Evolutionary conservation across 2,797 vertebrate genomes (phyloP), one percentile per base, ranked within the genome.

Genomic region (Babyrousa celebensis): DNA sequence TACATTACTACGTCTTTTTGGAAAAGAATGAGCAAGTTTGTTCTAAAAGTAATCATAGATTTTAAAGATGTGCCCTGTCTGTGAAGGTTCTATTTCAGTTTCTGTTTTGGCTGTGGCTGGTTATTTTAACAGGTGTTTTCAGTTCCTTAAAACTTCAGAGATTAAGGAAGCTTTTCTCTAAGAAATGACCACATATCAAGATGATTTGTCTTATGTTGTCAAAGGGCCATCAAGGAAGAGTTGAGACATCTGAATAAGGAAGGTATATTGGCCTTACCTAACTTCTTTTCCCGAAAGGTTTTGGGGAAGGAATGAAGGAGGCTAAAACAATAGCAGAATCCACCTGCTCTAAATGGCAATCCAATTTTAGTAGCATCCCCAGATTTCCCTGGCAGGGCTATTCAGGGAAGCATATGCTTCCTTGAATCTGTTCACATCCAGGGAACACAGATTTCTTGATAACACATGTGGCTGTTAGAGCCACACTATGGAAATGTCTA

Each of bases 321-420:
- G 48, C 54, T 77, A 80, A 94, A 96, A 93, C 84, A 92, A 90
- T 85, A 85, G 93, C 58, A 68, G 67, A 60, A 68, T 56, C 77
- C 71, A 95, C 89, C 83, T 96, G 89, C n/a, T 93, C n/a, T 83
- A 94, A 97, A 94, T 94, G 93, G 91, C 52, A 94, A 60, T 63
- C 54, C 78, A 74, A 52, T 97, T 97, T 97, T 93, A 86, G 95
- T 32, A 87, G 43, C 52, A 96, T 67, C 85, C 65, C 48, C 89
- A 97, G 96, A 96, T 58, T 84, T 85, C 32, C 89, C 16, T 85
- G 75, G 86, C 62, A 93, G 67, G 56, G 23, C 79, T 89, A 32
- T 56, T 86, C 56, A 85, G 71, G 58, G 56, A 86, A 96, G 67
- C 96, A 94, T 85, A 96, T 96, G 79, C 62, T 93, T 78, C 70